Percentiles rank a stretch among this genome's conserved stretches.
phyloP scores from a whole-genome alignment of 2,888 invertebrate species.

The Hylaea fasciaria region DNA sequence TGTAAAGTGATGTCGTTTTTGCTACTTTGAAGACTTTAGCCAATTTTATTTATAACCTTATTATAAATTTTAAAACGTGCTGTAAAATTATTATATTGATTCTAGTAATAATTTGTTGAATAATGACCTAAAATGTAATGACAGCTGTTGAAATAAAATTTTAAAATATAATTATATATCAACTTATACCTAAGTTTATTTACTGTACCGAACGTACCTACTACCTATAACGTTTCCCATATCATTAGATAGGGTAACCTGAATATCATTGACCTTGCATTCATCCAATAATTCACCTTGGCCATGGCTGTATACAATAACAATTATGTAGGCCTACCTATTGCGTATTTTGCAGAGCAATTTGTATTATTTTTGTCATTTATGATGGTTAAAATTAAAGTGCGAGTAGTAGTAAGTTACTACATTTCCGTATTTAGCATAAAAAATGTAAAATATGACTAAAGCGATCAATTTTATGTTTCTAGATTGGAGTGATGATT shows the following conservation, averaged over 20 bases:
- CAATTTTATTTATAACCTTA: not conserved
- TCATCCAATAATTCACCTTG: slow-evolving; percentile 46
- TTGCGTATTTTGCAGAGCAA: slow-evolving; percentile 20
- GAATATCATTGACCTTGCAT: slow-evolving; percentile 35
- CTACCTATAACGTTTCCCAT: too few relatives aligned
- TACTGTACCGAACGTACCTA: too few relatives aligned
- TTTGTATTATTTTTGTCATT: slow-evolving; percentile 40
- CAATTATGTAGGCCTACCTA: too few relatives aligned
- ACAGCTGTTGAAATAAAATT: slow-evolving; percentile 13
- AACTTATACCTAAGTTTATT: too few relatives aligned
- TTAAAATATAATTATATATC: too few relatives aligned
- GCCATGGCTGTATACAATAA: slow-evolving; percentile 41
- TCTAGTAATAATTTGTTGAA: slow-evolving; percentile 3
- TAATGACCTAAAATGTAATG: slow-evolving; percentile 11
- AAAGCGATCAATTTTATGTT: slow-evolving; percentile 28
- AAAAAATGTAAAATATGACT: slow-evolving; percentile 10
- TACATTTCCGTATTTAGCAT: slow-evolving; percentile 14
- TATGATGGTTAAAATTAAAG: slow-evolving; percentile 67
- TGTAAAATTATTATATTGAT: slow-evolving; percentile 18
- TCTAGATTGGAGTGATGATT: slow-evolving; percentile 82
- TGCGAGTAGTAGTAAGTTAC: slow-evolving; percentile 72
- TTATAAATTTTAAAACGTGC: slow-evolving; percentile 19
- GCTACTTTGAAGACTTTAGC: not conserved
- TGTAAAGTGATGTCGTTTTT: slow-evolving; percentile 2
- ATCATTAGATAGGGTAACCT: not conserved